These are phyloP conservation scores for Oceanodroma tethys DNA, from an alignment of 2,113 vertebrate genomes.

Conservation along the genomic window DNA sequence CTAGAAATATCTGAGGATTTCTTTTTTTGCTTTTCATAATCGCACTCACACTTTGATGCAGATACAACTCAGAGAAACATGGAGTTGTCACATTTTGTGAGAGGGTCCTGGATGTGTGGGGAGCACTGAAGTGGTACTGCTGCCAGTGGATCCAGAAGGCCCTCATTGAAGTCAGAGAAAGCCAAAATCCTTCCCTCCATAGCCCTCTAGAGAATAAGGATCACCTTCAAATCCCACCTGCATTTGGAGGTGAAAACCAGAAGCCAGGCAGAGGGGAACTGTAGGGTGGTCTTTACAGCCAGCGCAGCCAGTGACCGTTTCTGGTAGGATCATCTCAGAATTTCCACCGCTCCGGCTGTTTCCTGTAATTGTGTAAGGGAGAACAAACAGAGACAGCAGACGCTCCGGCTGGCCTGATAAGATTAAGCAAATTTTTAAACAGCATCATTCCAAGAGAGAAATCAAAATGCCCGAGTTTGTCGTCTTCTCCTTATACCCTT, in stretches of 20 bases:
- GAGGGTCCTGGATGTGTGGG: not conserved
- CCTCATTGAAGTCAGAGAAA: not conserved
- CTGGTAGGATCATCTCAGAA: not conserved
- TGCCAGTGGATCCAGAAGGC: not conserved
- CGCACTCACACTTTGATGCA: not conserved
- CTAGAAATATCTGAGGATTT: not conserved
- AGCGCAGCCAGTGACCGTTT: not conserved
- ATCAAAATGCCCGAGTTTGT: not conserved
- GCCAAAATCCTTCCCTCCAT: not conserved
- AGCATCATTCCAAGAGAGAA: not conserved
- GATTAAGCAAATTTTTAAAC: not conserved
- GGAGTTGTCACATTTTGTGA: not conserved
- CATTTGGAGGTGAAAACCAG: not conserved
- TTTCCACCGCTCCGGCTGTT: not conserved
- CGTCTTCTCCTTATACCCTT: not conserved
- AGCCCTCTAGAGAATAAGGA: not conserved
- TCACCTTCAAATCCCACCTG: not conserved
- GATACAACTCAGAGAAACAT: not conserved
- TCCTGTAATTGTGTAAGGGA: not conserved
- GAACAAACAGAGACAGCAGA: not conserved
- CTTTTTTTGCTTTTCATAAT: not conserved
- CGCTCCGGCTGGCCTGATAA: not conserved
- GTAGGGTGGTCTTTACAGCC: not conserved
- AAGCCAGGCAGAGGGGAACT: not conserved
- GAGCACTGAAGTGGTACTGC: not conserved